Percentiles rank a stretch among this genome's conserved stretches.
Conservation (phyloP, 2,113 vertebrate genomes). For the Eulacestoma nigropectus region DNA sequence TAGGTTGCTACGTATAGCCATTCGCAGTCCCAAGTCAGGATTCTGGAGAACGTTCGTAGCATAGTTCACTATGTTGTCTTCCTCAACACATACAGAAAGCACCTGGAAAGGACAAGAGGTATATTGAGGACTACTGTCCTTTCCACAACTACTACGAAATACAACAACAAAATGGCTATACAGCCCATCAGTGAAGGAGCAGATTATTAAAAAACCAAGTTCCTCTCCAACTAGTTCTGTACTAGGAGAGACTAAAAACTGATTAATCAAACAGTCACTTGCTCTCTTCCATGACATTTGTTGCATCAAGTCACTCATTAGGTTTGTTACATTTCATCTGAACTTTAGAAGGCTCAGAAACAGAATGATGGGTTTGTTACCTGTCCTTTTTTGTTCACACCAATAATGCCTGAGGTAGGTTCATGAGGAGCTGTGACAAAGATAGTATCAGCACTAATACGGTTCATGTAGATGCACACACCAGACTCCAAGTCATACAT, state of each 20-base stretch:
- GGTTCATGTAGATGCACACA: conserved; percentile 92
- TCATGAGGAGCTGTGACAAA: conserved; percentile 91
- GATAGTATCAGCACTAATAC: conserved; percentile 90
- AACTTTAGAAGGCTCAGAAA: neutral
- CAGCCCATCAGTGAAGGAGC: neutral
- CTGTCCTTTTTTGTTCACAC: conserved; percentile 94
- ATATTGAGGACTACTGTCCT: neutral
- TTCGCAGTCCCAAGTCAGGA: conserved; percentile 85
- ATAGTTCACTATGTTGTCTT: conserved; percentile 93
- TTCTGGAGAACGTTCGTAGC: conserved; percentile 88
- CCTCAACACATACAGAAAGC: conserved; percentile 90
- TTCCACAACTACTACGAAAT: neutral
- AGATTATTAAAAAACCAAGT: neutral
- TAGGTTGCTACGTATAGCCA: conserved; percentile 87
- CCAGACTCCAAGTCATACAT: conserved; percentile 91
- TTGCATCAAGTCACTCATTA: neutral
- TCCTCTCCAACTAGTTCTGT: neutral
- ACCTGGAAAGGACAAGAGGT: conserved; percentile 69
- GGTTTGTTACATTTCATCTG: neutral
- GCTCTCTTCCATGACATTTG: neutral
- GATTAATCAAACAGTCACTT: neutral
- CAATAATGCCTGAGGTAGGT: conserved; percentile 89
- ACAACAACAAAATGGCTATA: neutral
- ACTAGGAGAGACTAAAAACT: neutral
- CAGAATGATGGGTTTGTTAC: conserved; percentile 48